Evolutionary conservation across 1,140 invertebrate species (phyloP).

Genomic region (Battus philenor): DNA sequence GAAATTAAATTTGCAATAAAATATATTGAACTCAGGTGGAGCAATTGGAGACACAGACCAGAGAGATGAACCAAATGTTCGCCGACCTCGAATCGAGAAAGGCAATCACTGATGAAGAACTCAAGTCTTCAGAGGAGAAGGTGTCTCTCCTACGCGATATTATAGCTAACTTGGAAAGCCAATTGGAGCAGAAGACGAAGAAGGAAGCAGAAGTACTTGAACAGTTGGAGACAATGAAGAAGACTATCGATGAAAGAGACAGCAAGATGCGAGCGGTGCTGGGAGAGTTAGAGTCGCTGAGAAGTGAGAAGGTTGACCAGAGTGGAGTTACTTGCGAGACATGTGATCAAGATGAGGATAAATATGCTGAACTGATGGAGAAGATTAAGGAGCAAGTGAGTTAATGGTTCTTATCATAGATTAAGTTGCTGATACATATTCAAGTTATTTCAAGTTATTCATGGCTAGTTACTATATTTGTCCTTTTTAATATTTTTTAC

Average conservation of each 20-base stretch:
- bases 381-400: conserved; percentile 54
- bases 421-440: too few relatives aligned
- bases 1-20: too few relatives aligned
- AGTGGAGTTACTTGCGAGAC: conserved; percentile 38
- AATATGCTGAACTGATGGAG: conserved; percentile 33
- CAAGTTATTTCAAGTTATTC: too few relatives aligned
- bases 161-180: conserved; percentile 83
- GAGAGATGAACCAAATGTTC: conserved; percentile 80
- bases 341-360: conserved; percentile 41
- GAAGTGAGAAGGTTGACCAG: conserved; percentile 43
- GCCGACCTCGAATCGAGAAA: conserved; percentile 77
- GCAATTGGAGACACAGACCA: conserved; percentile 81
- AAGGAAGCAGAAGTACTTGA: conserved; percentile 64
- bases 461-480: too few relatives aligned
- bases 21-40: conserved; percentile 76
- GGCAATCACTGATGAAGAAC: conserved; percentile 78
- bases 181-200: conserved; percentile 79
- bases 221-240: conserved; percentile 56
- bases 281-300: conserved; percentile 56
- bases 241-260: conserved; percentile 64
- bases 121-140: conserved; percentile 83
- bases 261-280: conserved; percentile 54
- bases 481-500: too few relatives aligned
- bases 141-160: conserved; percentile 84
- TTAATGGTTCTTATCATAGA: too few relatives aligned